These are phyloP conservation scores for Noctuana brunneofusca DNA, from an alignment of 2,888 invertebrate genomes.

Conservation along the genomic window DNA sequence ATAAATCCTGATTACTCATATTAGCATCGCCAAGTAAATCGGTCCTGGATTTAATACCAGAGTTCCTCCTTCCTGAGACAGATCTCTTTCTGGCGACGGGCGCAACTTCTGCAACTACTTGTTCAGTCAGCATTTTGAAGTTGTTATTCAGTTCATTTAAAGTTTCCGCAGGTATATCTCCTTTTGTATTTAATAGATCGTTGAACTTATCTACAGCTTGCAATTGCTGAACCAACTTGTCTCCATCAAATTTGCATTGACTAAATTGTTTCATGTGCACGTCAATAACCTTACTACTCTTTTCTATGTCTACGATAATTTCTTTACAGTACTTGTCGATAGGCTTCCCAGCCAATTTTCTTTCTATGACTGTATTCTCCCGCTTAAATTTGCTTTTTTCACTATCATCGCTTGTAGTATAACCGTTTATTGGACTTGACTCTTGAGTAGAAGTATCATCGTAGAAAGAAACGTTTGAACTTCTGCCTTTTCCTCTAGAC, in stretches of 20 bases:
- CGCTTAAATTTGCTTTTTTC: slow-evolving; percentile 48
- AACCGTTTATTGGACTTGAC: slow-evolving; percentile 44
- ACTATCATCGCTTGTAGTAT: slow-evolving; percentile 44
- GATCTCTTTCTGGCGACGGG: slow-evolving; percentile 60
- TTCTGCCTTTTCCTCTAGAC: slow-evolving; percentile 62
- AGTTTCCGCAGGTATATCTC: slow-evolving; percentile 61
- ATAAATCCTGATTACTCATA: slow-evolving; percentile 70
- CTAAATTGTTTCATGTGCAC: slow-evolving; percentile 77
- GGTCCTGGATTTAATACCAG: slow-evolving; percentile 49
- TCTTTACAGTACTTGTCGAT: slow-evolving; percentile 74
- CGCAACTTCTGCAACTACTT: slow-evolving; percentile 53
- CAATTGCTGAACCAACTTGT: slow-evolving; percentile 75
- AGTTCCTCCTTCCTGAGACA: slow-evolving; percentile 56
- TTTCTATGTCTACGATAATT: slow-evolving; percentile 73
- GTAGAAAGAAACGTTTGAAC: slow-evolving; percentile 65
- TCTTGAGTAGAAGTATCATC: slow-evolving; percentile 39
- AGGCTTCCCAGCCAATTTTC: slow-evolving; percentile 57
- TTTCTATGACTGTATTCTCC: slow-evolving; percentile 54
- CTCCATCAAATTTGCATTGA: slow-evolving; percentile 69
- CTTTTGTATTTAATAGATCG: slow-evolving; percentile 64
- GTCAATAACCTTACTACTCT: slow-evolving; percentile 74
- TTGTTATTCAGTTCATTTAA: slow-evolving; percentile 71
- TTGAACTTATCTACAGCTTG: slow-evolving; percentile 79
- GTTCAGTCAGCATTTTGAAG: slow-evolving; percentile 67
- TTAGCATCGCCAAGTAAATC: slow-evolving; percentile 64